Conservation (phyloP, 2,888 invertebrate species). For the Athalia cordata region DNA sequence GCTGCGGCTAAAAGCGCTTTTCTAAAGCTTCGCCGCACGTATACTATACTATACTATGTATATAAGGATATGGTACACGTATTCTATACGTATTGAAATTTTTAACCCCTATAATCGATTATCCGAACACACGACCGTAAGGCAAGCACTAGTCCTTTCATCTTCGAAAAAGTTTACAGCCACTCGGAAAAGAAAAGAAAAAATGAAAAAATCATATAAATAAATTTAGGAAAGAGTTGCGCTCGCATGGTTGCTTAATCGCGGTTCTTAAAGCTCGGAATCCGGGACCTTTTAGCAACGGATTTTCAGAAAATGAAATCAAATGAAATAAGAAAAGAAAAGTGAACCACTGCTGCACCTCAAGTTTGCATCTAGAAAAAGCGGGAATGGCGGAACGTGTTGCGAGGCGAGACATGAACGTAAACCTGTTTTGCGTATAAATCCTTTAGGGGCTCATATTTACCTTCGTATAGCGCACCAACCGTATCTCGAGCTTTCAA, state of each 20-base stretch:
- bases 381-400: not conserved
- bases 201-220: not conserved
- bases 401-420: constrained; percentile 9
- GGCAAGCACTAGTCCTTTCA: constrained; percentile 21
- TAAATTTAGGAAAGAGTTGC: not conserved
- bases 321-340: not conserved
- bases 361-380: constrained; percentile 6
- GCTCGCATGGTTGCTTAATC: not conserved
- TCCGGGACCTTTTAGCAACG: too few relatives aligned
- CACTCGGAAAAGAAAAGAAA: not conserved
- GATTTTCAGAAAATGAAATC: too few relatives aligned
- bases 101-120: constrained; percentile 30
- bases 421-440: constrained; percentile 37
- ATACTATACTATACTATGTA: not conserved
- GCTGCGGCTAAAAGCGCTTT: constrained; percentile 15
- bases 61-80: too few relatives aligned
- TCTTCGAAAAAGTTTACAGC: constrained; percentile 29
- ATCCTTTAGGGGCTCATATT: constrained; percentile 37
- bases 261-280: not conserved
- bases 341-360: not conserved
- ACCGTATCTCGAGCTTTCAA: constrained; percentile 36
- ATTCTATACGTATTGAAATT: not conserved
- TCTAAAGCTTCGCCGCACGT: not conserved
- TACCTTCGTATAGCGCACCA: constrained; percentile 29
- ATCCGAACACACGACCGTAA: constrained; percentile 20